These are phyloP conservation scores for Gallinago jamesoni DNA, from an alignment of 2,113 vertebrate genomes.

Conservation along the genomic window DNA sequence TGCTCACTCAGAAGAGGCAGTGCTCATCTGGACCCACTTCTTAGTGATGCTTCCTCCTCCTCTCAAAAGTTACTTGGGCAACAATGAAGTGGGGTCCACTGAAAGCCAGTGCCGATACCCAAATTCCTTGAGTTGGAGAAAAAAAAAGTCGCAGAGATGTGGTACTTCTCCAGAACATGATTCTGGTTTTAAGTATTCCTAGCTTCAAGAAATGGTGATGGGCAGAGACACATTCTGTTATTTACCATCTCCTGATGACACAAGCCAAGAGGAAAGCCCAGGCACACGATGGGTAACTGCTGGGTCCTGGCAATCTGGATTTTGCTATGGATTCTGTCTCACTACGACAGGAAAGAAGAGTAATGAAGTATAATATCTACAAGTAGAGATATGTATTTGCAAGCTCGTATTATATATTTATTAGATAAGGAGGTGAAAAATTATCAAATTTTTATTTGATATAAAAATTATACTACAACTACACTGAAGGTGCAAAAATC, in stretches of 20 bases:
- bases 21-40: background rate
- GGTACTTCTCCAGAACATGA: background rate
- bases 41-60: background rate
- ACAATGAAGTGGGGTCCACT: background rate
- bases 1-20: background rate
- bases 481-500: background rate
- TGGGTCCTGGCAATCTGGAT: background rate
- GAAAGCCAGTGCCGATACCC: background rate
- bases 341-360: background rate
- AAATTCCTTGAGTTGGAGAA: background rate
- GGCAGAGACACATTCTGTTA: background rate
- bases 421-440: background rate
- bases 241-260: background rate
- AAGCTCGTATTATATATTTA: background rate
- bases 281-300: background rate
- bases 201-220: background rate
- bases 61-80: background rate
- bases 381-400: background rate
- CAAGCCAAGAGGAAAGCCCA: background rate
- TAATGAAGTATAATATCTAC: background rate
- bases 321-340: background rate
- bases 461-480: too few relatives aligned
- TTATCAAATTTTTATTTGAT: background rate
- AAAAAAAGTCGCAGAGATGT: background rate
- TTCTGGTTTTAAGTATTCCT: background rate